phyloP scores from a whole-genome alignment of 2,888 invertebrate species.

The Oligia fasciuncula region DNA sequence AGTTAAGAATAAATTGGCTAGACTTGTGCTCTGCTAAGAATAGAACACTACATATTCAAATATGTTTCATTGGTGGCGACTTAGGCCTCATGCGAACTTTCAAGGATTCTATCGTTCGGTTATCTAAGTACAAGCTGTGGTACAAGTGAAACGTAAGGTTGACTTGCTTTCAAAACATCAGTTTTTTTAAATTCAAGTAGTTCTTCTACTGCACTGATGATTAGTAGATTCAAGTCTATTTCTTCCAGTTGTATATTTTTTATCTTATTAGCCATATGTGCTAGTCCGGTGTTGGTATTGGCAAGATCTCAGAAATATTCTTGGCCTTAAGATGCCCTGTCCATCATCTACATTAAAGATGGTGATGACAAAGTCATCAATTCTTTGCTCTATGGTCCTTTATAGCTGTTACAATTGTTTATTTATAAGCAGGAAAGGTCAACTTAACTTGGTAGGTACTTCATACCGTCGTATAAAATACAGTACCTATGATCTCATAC shows the following conservation, averaged over 20 bases:
- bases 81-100: neutral
- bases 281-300: conserved; percentile 20
- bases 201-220: neutral
- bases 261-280: conserved; percentile 5
- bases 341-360: conserved; percentile 7
- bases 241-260: conserved; percentile 7
- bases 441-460: conserved; percentile 56
- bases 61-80: neutral
- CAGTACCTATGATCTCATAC: conserved; percentile 69
- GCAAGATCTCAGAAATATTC: conserved; percentile 25
- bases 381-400: conserved; percentile 6
- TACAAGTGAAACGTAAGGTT: neutral
- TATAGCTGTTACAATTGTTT: conserved; percentile 35
- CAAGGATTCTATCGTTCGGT: neutral
- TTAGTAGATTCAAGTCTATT: neutral
- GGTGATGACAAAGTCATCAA: neutral
- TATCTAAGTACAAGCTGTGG: neutral
- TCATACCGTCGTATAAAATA: conserved; percentile 42
- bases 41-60: neutral
- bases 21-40: conserved; percentile 20
- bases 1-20: conserved; percentile 8
- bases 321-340: conserved; percentile 18
- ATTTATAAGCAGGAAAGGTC: conserved; percentile 55
- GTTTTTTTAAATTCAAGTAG: neutral
- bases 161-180: neutral